Conservation (phyloP, 2,888 invertebrate species). For the Pseudococcus longispinus region DNA sequence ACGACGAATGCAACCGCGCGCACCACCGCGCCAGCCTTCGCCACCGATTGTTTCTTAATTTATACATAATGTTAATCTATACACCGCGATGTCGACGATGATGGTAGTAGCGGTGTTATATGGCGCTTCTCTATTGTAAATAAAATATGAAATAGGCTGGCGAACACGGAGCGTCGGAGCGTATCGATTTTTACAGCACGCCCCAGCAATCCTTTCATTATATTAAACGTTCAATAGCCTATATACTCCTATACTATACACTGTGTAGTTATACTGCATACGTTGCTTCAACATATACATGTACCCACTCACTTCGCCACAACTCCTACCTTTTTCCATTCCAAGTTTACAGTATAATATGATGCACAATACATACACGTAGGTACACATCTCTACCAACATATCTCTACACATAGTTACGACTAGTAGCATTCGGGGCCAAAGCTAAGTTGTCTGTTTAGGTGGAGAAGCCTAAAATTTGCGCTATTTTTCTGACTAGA, state of each 20-base stretch:
- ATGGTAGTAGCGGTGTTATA: neutral
- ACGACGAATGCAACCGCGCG: neutral
- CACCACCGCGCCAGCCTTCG: neutral
- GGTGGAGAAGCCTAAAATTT: too few species aligned
- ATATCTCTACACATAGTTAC: too few species aligned
- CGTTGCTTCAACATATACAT: neutral
- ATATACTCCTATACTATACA: neutral
- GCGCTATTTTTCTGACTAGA: too few species aligned
- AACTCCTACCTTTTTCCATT: too few species aligned
- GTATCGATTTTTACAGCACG: conserved; percentile 41
- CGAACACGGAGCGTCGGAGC: conserved; percentile 11
- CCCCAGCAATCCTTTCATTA: conserved; percentile 36
- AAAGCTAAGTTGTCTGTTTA: too few species aligned
- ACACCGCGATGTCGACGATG: neutral
- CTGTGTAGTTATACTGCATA: neutral
- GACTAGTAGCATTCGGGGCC: too few species aligned
- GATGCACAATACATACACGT: too few species aligned
- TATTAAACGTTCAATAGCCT: conserved; percentile 17
- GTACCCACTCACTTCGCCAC: too few species aligned
- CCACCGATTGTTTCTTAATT: conserved; percentile 8
- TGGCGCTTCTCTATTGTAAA: conserved; percentile 20
- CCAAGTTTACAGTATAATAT: too few species aligned
- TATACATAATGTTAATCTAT: conserved; percentile 2
- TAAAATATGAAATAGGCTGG: conserved; percentile 20
- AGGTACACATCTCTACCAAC: too few species aligned